Evolutionary conservation across 2,113 vertebrate species (phyloP).

Genomic region (Apteryx owenii): DNA sequence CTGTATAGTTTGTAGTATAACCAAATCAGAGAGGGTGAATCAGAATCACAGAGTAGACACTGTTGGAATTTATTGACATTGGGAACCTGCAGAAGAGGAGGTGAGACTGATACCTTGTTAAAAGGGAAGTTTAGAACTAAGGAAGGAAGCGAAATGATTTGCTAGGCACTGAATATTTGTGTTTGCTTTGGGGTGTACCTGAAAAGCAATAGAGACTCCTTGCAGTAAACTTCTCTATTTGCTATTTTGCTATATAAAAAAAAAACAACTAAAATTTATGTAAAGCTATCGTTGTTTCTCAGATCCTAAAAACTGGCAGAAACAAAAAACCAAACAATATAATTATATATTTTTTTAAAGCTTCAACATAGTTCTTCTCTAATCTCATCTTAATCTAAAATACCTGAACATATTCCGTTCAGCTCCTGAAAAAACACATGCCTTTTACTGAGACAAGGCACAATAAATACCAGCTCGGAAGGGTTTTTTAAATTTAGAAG

Average conservation of each 20-base stretch:
- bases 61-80: background rate
- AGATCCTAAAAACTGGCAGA: background rate
- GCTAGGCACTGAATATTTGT: background rate
- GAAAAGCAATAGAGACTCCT: background rate
- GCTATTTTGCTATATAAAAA: background rate
- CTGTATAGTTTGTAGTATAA: background rate
- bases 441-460: background rate
- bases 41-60: accelerated
- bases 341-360: background rate
- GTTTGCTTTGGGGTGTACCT: background rate
- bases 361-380: background rate
- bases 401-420: background rate
- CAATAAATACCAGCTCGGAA: background rate
- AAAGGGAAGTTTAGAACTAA: background rate
- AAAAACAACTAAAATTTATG: background rate
- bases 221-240: background rate
- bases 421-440: background rate
- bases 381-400: background rate
- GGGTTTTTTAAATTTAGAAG: background rate
- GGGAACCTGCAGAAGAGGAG: background rate
- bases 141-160: background rate
- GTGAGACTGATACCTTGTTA: background rate
- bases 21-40: background rate
- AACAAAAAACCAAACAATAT: background rate
- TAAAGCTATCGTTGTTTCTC: background rate